Base-by-base conservation (phyloP, 2,797 vertebrate genomes). In the Taeniopygia guttata region DNA sequence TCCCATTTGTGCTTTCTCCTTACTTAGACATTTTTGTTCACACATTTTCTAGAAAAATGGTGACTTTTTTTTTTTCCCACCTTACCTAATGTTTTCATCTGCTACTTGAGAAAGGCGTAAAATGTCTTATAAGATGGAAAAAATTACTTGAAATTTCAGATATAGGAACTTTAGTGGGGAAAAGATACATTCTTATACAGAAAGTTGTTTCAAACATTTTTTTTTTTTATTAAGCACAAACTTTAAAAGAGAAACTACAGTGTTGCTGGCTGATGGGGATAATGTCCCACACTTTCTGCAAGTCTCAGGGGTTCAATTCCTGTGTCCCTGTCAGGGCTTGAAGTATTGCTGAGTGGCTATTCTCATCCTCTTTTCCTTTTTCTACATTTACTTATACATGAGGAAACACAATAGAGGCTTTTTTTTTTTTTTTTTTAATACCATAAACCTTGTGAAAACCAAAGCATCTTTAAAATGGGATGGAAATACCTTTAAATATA, bases 251-350 rank as follows among this genome's bases (percentile, higher is more conserved):
- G 5, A 68, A 75, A 21, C 9, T 11, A 5, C 0, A 36, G 18
- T 6, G 5, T 3, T 46, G 5, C 29, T 82, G 68, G 5, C 22
- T 81, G 14, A 30, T 14, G 27, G 16, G 10, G 16, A 9, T 11
- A 9, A 13, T 45, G 15, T 43, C 30, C 52, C 22, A 36, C 30
- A 20, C 32, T 77, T 74, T 38, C n/a, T 72, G 14, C 0, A 5
- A 5, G 22, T 29, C 30, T 43, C 5, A 1, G 43, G 13, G 8
- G 22, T 15, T n/a, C n/a, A 1, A 0, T 5, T 72, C 36, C 36
- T 17, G 8, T 15, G 22, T 21, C 27, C 9, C 14, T 55, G 12
- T 1, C 16, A 46, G 54, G 21, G 7, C 9, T 45, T 40, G 15
- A 38, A 2, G 18, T 20, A 43, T 30, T 72, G 15, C 19, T 38